phyloP scores from a whole-genome alignment of 2,797 vertebrate species.

The Hoplostethus atlanticus region DNA sequence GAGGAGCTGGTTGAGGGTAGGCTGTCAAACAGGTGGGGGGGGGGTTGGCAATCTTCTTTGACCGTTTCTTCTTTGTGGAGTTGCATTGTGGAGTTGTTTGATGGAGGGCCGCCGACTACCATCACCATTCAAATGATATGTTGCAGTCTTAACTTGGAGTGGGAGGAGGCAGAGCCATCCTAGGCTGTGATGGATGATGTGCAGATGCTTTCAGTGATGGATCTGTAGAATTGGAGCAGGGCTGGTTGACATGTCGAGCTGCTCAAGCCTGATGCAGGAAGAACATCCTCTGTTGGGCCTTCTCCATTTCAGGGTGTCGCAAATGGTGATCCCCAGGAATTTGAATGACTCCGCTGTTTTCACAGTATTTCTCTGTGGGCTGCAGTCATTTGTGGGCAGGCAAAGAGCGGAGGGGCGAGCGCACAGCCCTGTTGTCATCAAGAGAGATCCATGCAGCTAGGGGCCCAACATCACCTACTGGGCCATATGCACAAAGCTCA shows the following conservation, averaged over 20 bases:
- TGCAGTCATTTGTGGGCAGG: conserved; percentile 7
- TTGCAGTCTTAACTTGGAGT: not conserved
- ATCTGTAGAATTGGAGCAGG: not conserved
- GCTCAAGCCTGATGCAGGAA: not conserved
- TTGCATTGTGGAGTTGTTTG: too few relatives aligned
- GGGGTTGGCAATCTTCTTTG: too few relatives aligned
- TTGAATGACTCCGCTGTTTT: conserved; percentile 23
- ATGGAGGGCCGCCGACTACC: not conserved
- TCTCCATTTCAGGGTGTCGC: conserved; percentile 27
- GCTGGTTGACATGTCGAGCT: not conserved
- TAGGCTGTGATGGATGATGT: not conserved
- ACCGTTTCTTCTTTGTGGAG: too few relatives aligned
- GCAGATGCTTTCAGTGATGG: not conserved
- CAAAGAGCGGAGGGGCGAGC: conserved; percentile 23
- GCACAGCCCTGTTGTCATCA: conserved; percentile 27
- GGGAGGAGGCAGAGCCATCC: not conserved
- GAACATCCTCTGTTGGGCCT: too few relatives aligned
- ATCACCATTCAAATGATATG: not conserved
- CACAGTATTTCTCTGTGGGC: conserved; percentile 37
- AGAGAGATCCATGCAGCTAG: conserved; percentile 38
- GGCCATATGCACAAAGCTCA: conserved; percentile 19
- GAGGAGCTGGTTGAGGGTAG: too few relatives aligned
- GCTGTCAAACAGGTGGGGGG: too few relatives aligned
- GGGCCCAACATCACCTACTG: conserved; percentile 27
- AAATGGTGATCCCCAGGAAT: conserved; percentile 26